Evolutionary conservation across 2,113 vertebrate genomes (phyloP).

Genomic region (Dicrurus megarhynchus): DNA sequence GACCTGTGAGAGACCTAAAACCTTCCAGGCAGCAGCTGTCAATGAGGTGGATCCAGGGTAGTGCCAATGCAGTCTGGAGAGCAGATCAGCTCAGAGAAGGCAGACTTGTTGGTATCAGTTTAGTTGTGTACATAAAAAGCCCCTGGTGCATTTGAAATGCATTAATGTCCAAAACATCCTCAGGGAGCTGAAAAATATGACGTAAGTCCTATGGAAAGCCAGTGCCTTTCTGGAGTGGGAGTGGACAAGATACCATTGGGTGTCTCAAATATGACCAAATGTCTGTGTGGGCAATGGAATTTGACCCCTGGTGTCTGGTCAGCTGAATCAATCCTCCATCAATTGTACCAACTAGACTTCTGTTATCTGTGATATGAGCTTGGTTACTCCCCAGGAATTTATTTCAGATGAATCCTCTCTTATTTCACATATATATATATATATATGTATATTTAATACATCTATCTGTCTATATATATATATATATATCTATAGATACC

Average conservation of each 20-base stretch:
- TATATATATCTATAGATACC: fast-evolving
- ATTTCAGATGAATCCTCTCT: neutral
- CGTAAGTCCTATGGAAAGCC: neutral
- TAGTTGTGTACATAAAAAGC: neutral
- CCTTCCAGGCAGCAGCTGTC: neutral
- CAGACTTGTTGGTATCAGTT: neutral
- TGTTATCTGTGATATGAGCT: neutral
- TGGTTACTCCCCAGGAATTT: neutral
- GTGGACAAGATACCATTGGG: neutral
- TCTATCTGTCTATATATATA: neutral
- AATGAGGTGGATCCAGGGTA: neutral
- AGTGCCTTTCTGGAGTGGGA: neutral
- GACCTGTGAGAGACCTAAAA: neutral
- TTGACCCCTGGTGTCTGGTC: neutral
- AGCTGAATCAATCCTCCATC: neutral
- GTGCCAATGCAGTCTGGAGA: neutral
- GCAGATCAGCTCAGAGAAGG: neutral
- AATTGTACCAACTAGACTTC: neutral
- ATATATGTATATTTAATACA: no score
- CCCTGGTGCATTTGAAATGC: neutral
- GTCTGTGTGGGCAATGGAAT: neutral
- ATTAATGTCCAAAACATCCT: neutral
- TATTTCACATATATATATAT: neutral
- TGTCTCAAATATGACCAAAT: neutral
- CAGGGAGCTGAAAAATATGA: neutral